Base-by-base conservation (phyloP, 2,113 vertebrate genomes). In the Ammospiza nelsoni region DNA sequence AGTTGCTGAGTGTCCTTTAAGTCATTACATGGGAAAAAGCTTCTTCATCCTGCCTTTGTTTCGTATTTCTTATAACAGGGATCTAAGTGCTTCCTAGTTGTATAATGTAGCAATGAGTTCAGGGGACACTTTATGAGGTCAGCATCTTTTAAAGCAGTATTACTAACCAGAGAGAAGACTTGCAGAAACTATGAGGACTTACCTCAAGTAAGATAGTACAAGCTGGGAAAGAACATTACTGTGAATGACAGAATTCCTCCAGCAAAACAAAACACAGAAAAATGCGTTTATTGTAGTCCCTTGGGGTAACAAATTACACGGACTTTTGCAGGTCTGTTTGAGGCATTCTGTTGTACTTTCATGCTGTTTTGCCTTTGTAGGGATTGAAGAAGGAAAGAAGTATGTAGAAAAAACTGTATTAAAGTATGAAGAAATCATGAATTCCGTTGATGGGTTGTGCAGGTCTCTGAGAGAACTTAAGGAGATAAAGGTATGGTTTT, bases 351-450 rank as follows among this genome's bases (percentile, higher is more conserved):
- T 63, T 72, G 14, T 41, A 16, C 6, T 71, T 79, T 57, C 1
- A 4, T 54, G 11, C 16, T 74, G 16, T 67, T 92, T 88, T 86
- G 67, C 23, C 17, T 85, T 52, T 82, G 48, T 62, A 99, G 99
- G 99, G 90, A 77, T 87, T 76, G 98, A 99, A 94, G 99, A 99
- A 96, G 99, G 99, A 35, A 98, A 94, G 75, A 98, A 98, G 91
- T 98, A 98, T 87, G 95, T 98, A 25, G 98, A 99, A 96, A 99
- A 98, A 98, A 98, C 95, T 9, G 51, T 98, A 61, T 92, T 95
- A 88, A 99, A 98, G 95, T 98, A 99, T 91, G 98, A 97, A 58
- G 98, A 99, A 87, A 97, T 99, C 51, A 96, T 99, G 75, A 97
- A 96, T 88, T 99, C 99, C 79, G 87, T 99, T 93, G 98, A 98